Conservation (phyloP, 2,888 invertebrate species). For the Apamea sordens region DNA sequence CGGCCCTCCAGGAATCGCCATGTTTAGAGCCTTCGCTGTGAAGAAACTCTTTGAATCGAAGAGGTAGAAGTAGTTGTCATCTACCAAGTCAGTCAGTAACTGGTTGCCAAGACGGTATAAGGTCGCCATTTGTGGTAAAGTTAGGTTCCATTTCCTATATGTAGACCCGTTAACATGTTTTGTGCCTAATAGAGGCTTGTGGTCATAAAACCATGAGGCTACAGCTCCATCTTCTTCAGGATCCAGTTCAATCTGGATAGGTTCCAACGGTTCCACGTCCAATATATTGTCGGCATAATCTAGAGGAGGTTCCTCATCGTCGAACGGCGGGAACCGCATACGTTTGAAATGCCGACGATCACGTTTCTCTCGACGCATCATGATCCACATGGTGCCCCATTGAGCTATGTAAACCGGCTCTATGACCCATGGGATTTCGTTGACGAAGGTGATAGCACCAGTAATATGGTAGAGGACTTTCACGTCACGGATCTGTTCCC, state of each 20-base stretch:
- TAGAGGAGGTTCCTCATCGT: slow-evolving; percentile 99
- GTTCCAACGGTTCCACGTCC: slow-evolving; percentile 99
- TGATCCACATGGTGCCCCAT: slow-evolving; percentile 99
- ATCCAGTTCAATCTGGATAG: slow-evolving; percentile 99
- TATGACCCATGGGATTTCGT: slow-evolving; percentile 99
- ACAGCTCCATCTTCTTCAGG: slow-evolving; percentile 97
- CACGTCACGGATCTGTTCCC: slow-evolving; percentile 99
- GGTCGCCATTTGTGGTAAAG: slow-evolving; percentile 99
- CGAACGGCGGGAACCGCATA: slow-evolving; percentile 99
- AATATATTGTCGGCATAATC: slow-evolving; percentile 99
- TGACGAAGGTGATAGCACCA: slow-evolving; percentile 99
- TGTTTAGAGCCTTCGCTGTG: slow-evolving; percentile 99
- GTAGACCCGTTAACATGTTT: slow-evolving; percentile 99
- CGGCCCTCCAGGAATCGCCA: slow-evolving; percentile 99
- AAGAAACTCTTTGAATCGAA: slow-evolving; percentile 99
- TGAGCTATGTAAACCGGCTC: slow-evolving; percentile 99
- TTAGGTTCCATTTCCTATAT: slow-evolving; percentile 98
- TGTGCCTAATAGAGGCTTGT: slow-evolving; percentile 98
- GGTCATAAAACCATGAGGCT: slow-evolving; percentile 99
- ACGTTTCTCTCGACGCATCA: slow-evolving; percentile 99
- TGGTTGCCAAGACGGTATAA: slow-evolving; percentile 99
- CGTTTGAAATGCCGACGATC: slow-evolving; percentile 99
- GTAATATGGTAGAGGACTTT: slow-evolving; percentile 99
- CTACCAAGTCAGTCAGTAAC: slow-evolving; percentile 98
- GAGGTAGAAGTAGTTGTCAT: slow-evolving; percentile 99